Evolutionary conservation across 2,888 invertebrate species (phyloP), one percentile per base, ranked within the genome.

Genomic region (Lycia hirtaria): DNA sequence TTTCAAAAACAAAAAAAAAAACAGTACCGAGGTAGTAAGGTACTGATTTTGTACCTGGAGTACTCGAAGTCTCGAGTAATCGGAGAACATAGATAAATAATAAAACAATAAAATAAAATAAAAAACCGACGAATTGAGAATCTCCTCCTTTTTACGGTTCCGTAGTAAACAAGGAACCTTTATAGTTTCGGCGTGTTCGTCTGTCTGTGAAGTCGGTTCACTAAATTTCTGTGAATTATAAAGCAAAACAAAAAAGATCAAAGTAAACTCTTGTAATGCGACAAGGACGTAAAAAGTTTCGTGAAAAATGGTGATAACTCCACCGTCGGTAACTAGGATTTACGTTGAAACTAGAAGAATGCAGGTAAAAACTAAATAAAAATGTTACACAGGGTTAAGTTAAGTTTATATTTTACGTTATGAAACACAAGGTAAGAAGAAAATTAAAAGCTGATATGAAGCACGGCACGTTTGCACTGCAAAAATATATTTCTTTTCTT

Each of bases 271-370:
- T 5, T 1, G 2, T 17, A 9, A 1, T 19, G 1, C 17, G 1
- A 22, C 26, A 26, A 35, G 28, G 17, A 4, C 28, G 43, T 15
- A 43, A 15, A 41, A 35, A 33, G 24, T n/a, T 41, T 52, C 22
- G 38, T 45, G 53, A 28, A 30, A 30, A 53, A 6, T 30, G n/a
- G 26, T 30, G 53, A 53, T 53, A 53, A 10, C 26, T 38, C 20
- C 15, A 15, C 19, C 22, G 44, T 12, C 19, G 19, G n/a, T 37
- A 37, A 37, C 37, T n/a, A 37, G 44, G 37, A 44, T 52, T 44
- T 37, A 30, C 19, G 26, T n/a, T 28, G 24, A 52, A 17, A 17
- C 43, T 17, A 28, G 17, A 44, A 19, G 44, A 44, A 26, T 15
- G 19, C n/a, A 40, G 17, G 35, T 43, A 28, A 26, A 24, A 35